These are phyloP conservation scores for Eulimnadia texana DNA, from an alignment of 1,140 invertebrate genomes.

Conservation along the genomic window DNA sequence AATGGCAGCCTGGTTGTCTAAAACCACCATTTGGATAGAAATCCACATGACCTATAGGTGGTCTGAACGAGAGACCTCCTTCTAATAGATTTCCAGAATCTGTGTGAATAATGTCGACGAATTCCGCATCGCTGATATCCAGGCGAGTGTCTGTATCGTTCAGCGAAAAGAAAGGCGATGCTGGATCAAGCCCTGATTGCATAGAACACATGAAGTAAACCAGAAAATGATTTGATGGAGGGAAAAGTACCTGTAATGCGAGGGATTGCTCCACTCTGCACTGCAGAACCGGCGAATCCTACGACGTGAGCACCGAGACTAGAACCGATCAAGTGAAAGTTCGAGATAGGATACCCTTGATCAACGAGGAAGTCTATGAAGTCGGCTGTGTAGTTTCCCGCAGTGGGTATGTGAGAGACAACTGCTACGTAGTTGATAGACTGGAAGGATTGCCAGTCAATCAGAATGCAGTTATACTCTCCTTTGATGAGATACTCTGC, in stretches of 20 bases:
- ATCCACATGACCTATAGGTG: slow-evolving; percentile 48
- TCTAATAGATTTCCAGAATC: slow-evolving; percentile 28
- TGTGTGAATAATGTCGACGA: slow-evolving; percentile 58
- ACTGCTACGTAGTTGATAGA: neutral
- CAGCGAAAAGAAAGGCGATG: slow-evolving; percentile 44
- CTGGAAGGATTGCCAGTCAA: neutral
- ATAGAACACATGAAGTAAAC: no score
- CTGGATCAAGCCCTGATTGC: slow-evolving; percentile 52
- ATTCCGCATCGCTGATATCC: slow-evolving; percentile 44
- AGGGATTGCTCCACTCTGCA: slow-evolving; percentile 12
- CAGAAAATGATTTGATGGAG: no score
- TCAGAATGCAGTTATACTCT: neutral
- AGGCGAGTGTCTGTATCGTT: slow-evolving; percentile 38
- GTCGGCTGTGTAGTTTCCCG: neutral
- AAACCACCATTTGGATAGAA: slow-evolving; percentile 63
- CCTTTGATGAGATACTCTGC: neutral
- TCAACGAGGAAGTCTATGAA: slow-evolving; percentile 19
- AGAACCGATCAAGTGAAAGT: slow-evolving; percentile 18
- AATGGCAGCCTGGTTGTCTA: slow-evolving; percentile 12
- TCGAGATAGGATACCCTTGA: slow-evolving; percentile 7
- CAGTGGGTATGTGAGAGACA: neutral
- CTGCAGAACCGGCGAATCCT: slow-evolving; percentile 1
- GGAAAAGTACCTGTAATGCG: slow-evolving; percentile 18
- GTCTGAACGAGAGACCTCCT: slow-evolving; percentile 28
- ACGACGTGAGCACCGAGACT: slow-evolving; percentile 13